Percentiles rank a stretch among this genome's conserved stretches.
Conservation (phyloP, 2,797 vertebrate genomes). For the Mormyrus proboscirostris region DNA sequence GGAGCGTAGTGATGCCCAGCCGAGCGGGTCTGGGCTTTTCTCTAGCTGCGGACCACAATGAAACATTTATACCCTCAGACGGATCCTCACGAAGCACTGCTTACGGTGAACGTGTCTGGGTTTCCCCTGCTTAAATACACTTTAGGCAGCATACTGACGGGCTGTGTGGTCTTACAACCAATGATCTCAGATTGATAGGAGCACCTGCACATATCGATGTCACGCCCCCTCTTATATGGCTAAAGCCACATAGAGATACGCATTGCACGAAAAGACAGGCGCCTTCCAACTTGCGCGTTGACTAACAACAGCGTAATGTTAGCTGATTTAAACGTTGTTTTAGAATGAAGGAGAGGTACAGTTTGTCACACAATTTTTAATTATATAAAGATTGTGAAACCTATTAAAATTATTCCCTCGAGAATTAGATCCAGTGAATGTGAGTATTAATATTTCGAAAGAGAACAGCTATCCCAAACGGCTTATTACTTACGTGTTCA, state of each 20-base stretch:
- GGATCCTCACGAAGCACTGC: not conserved
- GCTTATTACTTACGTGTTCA: not conserved
- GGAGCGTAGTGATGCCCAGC: not conserved
- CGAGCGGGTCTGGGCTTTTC: not conserved
- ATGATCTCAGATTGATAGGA: conserved; percentile 22
- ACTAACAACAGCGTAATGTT: not conserved
- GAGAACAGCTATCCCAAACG: not conserved
- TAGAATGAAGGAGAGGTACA: not conserved
- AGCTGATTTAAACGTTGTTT: not conserved
- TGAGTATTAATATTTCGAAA: not conserved
- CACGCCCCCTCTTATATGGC: not conserved
- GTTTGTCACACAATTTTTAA: not conserved
- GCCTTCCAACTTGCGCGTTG: not conserved
- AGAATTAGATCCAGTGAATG: not conserved
- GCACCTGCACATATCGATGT: conserved; percentile 2
- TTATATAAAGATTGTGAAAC: not conserved
- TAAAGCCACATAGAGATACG: not conserved
- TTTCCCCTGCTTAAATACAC: not conserved
- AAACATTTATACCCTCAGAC: conserved; percentile 12
- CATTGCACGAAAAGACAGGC: not conserved
- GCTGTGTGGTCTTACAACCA: conserved; percentile 6
- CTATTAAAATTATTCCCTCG: not conserved
- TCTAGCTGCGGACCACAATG: not conserved
- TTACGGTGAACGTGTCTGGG: not conserved
- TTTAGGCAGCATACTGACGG: conserved; percentile 15